Evolutionary conservation across 1,140 invertebrate species (phyloP), one percentile per base, ranked within the genome.

Genomic region (Euura saliciscinereae): DNA sequence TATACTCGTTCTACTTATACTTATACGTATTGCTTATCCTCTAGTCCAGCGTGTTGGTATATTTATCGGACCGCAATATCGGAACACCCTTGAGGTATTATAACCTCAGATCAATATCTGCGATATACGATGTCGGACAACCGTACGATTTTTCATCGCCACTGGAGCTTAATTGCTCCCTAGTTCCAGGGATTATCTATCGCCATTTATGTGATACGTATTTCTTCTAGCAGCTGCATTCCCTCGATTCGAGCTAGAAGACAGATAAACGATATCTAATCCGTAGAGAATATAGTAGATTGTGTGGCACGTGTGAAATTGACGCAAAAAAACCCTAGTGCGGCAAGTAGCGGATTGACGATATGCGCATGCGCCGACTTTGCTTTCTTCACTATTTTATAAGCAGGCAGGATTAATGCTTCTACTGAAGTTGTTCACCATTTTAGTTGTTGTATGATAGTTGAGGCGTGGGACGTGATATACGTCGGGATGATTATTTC

Each of bases 31-130:
- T 28, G 28, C 28, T 28, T 28, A 28, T 28, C 28, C 28, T 28
- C 28, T 28, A 28, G 28, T 28, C 28, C 28, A 28, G 28, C 28
- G 28, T 28, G 28, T 28, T 28, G 28, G 28, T 28, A 28, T 59
- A 59, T 59, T 59, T 59, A 59, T 59, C 51, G 51, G 51, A 59
- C 51, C 51, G 51, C 51, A 59, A 59, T 59, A 59, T 59, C 3
- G 51, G 51, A 28, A 28, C 28, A 28, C 28, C 28, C 28, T 28
- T 28, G 28, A 28, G 28, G 28, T 28, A 28, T 28, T 28, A 28
- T 28, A 28, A 28, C 28, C 28, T 28, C 28, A 59, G 51, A 6
- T 59, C 51, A 11, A 59, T 59, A 59, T 59, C 51, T 59, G 3
- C 51, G 51, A 59, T 59, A 59, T 59, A 59, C 51, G 51, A 59